A percentile compares a stretch with the other conserved stretches of the same genome.
These are phyloP conservation scores for Lepidurus arcticus DNA, from an alignment of 1,140 invertebrate species.

Conservation along the genomic window DNA sequence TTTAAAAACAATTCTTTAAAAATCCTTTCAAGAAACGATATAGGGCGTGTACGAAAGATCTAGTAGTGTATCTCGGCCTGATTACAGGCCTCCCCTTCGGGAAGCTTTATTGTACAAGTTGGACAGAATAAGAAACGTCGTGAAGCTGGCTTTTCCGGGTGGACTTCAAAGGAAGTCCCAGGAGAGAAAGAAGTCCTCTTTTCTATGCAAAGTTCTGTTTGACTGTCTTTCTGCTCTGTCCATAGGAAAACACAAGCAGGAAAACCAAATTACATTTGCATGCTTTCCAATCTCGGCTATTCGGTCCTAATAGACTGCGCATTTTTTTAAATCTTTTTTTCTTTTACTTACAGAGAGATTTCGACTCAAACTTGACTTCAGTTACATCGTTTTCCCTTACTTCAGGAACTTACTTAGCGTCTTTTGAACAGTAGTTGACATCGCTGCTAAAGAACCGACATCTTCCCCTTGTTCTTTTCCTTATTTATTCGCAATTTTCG, in stretches of 20 bases:
- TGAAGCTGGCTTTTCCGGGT: background rate
- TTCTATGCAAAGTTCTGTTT: slow-evolving; percentile 4
- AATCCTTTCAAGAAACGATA: too few species aligned
- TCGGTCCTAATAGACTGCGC: background rate
- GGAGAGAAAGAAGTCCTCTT: background rate
- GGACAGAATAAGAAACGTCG: background rate
- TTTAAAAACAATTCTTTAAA: too few species aligned
- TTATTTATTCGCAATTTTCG: too few species aligned
- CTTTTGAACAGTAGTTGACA: too few species aligned
- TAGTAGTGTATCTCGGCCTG: too few species aligned
- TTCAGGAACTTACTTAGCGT: background rate
- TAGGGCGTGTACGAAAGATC: too few species aligned
- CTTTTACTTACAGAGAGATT: background rate
- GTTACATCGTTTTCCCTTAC: background rate
- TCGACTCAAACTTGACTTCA: background rate
- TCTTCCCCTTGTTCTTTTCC: too few species aligned
- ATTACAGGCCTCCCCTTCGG: background rate
- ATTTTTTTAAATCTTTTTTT: background rate
- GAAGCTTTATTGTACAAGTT: background rate
- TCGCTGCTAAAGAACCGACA: too few species aligned
- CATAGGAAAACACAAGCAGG: background rate
- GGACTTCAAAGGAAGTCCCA: slow-evolving; percentile 18
- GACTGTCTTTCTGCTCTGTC: background rate
- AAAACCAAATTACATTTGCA: slow-evolving; percentile 16
- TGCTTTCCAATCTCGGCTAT: slow-evolving; percentile 19